These are phyloP conservation scores for Leptinotarsa peninsularis DNA, from an alignment of 2,888 invertebrate genomes.

Conservation along the genomic window DNA sequence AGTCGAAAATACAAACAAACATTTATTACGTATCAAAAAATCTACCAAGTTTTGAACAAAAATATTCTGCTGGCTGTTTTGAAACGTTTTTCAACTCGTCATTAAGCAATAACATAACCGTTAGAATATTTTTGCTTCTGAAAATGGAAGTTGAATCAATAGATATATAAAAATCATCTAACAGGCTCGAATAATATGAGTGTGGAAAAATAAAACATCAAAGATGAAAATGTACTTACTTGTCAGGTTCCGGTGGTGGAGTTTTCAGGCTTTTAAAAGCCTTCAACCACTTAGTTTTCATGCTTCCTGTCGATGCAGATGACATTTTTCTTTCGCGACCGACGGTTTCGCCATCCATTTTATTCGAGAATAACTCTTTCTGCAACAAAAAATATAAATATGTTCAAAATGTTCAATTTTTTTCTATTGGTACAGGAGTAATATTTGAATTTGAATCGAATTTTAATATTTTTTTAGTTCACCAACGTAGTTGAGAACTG, in stretches of 20 bases:
- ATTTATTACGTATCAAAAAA: slow-evolving; percentile 49
- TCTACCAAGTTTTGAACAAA: slow-evolving; percentile 12
- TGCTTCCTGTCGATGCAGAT: slow-evolving; percentile 85
- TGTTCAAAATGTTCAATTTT: too few relatives aligned
- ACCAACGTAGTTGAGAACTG: too few relatives aligned
- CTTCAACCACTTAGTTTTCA: slow-evolving; percentile 98
- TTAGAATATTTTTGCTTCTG: neutral
- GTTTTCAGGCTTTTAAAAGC: slow-evolving; percentile 95
- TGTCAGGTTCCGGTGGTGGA: slow-evolving; percentile 72
- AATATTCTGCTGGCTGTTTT: neutral
- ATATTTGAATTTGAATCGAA: too few relatives aligned
- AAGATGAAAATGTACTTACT: slow-evolving; percentile 68
- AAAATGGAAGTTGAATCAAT: neutral
- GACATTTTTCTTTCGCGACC: slow-evolving; percentile 85
- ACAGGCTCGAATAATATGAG: neutral
- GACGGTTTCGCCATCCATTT: slow-evolving; percentile 75
- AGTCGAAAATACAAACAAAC: slow-evolving; percentile 69
- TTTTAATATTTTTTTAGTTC: too few relatives aligned
- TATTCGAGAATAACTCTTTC: slow-evolving; percentile 87
- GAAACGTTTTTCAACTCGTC: neutral
- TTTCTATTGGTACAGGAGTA: too few relatives aligned
- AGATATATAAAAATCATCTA: neutral
- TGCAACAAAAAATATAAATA: slow-evolving; percentile 63
- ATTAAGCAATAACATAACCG: neutral
- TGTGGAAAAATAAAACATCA: neutral